A percentile compares a stretch with the other conserved stretches of the same genome.
Evolutionary conservation across 2,113 vertebrate genomes (phyloP).

Genomic region (Nibea coibor): DNA sequence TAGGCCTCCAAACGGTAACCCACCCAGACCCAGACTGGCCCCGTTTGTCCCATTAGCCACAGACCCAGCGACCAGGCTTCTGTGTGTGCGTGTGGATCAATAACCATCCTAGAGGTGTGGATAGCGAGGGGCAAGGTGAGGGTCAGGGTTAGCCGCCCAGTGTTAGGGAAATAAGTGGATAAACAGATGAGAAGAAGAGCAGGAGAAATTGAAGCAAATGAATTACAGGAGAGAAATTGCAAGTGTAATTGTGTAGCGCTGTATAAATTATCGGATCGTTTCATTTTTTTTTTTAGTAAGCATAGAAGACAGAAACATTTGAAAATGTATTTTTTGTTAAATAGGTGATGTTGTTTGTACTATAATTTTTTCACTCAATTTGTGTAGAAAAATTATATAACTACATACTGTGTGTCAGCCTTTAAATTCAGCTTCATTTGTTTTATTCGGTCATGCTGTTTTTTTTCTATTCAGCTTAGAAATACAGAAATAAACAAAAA

Average conservation of each 20-base stretch:
- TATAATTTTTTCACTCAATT: neutral
- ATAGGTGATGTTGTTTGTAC: neutral
- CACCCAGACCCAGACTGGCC: slow-evolving; percentile 56
- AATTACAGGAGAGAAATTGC: slow-evolving; percentile 35
- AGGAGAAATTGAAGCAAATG: slow-evolving; percentile 46
- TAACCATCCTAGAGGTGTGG: slow-evolving; percentile 70
- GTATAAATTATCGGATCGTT: neutral
- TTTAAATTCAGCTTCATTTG: no score
- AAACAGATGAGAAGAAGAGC: slow-evolving; percentile 67
- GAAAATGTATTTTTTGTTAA: neutral
- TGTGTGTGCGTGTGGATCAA: slow-evolving; percentile 58
- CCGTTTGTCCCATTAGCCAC: slow-evolving; percentile 67
- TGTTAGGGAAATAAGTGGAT: slow-evolving; percentile 76
- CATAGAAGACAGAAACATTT: neutral
- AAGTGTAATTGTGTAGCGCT: neutral
- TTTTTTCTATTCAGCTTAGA: neutral
- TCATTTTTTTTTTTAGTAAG: neutral
- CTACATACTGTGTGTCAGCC: no score
- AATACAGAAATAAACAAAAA: neutral
- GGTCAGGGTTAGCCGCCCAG: slow-evolving; percentile 64
- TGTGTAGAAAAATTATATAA: neutral
- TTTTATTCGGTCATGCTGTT: no score
- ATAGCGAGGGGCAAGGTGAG: slow-evolving; percentile 67
- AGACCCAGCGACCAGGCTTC: slow-evolving; percentile 47
- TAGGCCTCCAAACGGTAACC: slow-evolving; percentile 57